A percentile compares a stretch with the other conserved stretches of the same genome.
Evolutionary conservation across 1,140 invertebrate species (phyloP).

Genomic region (Meloidogyne exigua): DNA sequence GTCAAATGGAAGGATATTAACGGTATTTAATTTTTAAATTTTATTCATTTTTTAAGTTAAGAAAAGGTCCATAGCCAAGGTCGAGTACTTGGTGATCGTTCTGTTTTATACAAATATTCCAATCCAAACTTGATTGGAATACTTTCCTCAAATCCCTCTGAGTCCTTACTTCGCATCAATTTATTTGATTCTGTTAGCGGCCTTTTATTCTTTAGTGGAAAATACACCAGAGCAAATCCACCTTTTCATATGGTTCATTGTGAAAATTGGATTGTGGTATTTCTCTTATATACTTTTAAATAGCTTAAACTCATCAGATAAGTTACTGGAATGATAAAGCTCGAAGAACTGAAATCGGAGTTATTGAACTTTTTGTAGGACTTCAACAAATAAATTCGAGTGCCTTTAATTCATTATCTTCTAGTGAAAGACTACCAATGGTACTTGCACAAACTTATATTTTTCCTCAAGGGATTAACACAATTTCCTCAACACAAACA

Average conservation of each 20-base stretch:
- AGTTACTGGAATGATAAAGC: conserved; percentile 89
- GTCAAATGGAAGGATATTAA: conserved; percentile 49
- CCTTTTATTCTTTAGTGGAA: conserved; percentile 67
- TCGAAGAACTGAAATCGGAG: conserved; percentile 82
- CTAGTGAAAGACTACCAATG: conserved; percentile 72
- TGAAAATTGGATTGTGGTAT: conserved; percentile 87
- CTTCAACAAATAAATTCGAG: conserved; percentile 39
- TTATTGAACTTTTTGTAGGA: conserved; percentile 86
- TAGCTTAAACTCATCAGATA: conserved; percentile 69
- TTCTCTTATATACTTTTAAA: conserved; percentile 38
- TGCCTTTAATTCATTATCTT: conserved; percentile 74
- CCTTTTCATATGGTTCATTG: conserved; percentile 87
- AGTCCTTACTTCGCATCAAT: conserved; percentile 72
- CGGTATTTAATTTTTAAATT: conserved; percentile 33
- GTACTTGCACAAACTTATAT: conserved; percentile 86
- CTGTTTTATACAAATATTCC: conserved; percentile 94
- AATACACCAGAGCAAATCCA: conserved; percentile 70
- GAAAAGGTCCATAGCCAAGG: conserved; percentile 94
- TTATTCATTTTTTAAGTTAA: conserved; percentile 23
- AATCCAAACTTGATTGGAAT: conserved; percentile 93
- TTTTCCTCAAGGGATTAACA: conserved; percentile 76
- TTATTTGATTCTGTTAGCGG: conserved; percentile 87
- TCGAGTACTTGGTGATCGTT: conserved; percentile 86
- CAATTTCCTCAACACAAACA: conserved; percentile 80
- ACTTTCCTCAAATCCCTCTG: conserved; percentile 76